A percentile compares a stretch with the other conserved stretches of the same genome.
These are phyloP conservation scores for Machimus atricapillus DNA, from an alignment of 2,888 invertebrate genomes.

Conservation along the genomic window DNA sequence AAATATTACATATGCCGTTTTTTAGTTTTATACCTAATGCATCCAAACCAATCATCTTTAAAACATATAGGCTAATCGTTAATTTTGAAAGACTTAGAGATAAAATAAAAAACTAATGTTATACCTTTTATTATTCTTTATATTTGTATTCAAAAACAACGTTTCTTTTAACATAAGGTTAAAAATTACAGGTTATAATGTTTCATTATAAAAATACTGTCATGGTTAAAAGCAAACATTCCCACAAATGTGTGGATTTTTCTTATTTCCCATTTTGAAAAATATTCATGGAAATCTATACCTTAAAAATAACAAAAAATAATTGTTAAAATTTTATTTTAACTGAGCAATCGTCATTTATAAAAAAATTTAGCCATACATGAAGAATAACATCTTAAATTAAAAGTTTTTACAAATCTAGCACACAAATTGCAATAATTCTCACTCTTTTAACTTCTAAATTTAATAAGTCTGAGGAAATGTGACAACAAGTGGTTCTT, in stretches of 20 bases:
- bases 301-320: neutral
- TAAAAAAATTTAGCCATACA: neutral
- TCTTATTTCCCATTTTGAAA: neutral
- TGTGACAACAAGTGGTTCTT: neutral
- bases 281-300: neutral
- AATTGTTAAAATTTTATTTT: neutral
- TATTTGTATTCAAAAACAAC: neutral
- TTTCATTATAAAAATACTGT: neutral
- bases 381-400: neutral
- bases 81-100: neutral
- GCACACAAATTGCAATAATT: neutral
- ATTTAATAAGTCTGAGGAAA: neutral
- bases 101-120: neutral
- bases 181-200: neutral
- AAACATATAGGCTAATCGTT: too few species aligned
- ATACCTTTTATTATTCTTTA: neutral
- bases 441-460: neutral
- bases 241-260: too few species aligned
- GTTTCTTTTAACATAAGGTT: neutral
- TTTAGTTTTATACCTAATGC: too few species aligned
- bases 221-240: neutral
- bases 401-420: neutral
- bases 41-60: too few species aligned
- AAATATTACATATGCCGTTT: too few species aligned
- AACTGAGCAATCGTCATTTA: neutral